phyloP scores from a whole-genome alignment of 1,140 invertebrate species.

The Philopotamus ludificatus region DNA sequence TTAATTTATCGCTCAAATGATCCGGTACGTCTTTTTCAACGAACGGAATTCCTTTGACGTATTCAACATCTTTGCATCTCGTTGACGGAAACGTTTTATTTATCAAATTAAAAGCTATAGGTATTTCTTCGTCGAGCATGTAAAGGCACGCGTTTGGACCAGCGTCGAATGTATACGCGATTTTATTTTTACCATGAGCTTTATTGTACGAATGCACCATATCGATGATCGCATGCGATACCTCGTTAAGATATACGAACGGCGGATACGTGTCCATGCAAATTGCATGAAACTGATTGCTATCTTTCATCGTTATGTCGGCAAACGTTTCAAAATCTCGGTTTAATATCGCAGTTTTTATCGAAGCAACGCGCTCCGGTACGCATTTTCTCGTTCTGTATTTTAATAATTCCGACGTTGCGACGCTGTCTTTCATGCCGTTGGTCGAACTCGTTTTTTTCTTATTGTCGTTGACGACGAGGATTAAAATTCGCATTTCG shows the following conservation, averaged over 20 bases:
- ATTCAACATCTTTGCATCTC: constrained; percentile 49
- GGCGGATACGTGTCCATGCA: constrained; percentile 95
- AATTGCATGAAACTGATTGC: constrained; percentile 96
- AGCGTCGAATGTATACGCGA: constrained; percentile 96
- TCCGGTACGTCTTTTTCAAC: constrained; percentile 43
- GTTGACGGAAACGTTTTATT: constrained; percentile 72
- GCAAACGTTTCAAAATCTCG: constrained; percentile 88
- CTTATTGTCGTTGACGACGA: constrained; percentile 83
- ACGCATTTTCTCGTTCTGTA: constrained; percentile 72
- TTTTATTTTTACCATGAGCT: constrained; percentile 60
- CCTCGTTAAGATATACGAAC: constrained; percentile 87
- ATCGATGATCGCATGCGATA: constrained; percentile 75
- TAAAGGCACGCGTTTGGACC: constrained; percentile 95
- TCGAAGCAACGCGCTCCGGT: constrained; percentile 67
- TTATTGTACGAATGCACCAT: constrained; percentile 84
- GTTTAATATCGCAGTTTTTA: constrained; percentile 73
- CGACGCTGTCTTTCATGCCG: constrained; percentile 84
- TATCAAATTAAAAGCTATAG: constrained; percentile 64
- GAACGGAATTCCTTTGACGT: constrained; percentile 59
- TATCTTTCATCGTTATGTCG: constrained; percentile 94
- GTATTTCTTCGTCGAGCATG: constrained; percentile 74
- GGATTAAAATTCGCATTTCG: constrained; percentile 80
- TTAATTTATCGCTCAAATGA: constrained; percentile 44
- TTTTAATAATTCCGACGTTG: constrained; percentile 82
- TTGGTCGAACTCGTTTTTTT: constrained; percentile 87